Conservation (phyloP, 64 coral and sea anemone genomes). For the Stichodactyla mertensii region DNA sequence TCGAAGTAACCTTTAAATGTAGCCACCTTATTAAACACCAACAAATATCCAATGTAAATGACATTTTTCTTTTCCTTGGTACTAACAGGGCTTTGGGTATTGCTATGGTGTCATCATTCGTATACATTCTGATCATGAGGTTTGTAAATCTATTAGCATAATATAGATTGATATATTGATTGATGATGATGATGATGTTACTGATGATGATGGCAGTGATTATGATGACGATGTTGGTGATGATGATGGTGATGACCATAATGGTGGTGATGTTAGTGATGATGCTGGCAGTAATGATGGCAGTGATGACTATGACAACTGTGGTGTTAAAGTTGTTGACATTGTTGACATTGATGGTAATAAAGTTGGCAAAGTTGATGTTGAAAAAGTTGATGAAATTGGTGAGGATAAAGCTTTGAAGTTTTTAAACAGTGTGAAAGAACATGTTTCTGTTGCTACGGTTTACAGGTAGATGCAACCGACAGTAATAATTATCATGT, state of each 20-base stretch:
- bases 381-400: not conserved
- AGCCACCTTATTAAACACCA: too few species aligned
- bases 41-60: too few species aligned
- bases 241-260: not conserved
- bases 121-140: slow-evolving; percentile 86
- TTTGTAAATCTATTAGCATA: not conserved
- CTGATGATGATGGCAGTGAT: not conserved
- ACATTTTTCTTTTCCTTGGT: not conserved
- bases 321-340: too few species aligned
- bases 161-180: not conserved
- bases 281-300: not conserved
- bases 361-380: not conserved
- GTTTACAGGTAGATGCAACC: too few species aligned
- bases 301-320: not conserved
- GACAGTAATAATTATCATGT: too few species aligned
- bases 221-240: not conserved
- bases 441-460: not conserved
- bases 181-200: not conserved
- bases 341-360: not conserved
- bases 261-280: not conserved
- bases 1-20: too few species aligned
- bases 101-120: slow-evolving; percentile 80
- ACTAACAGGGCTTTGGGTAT: slow-evolving; percentile 68
- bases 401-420: not conserved
- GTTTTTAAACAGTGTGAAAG: not conserved